Percentiles rank a stretch among this genome's conserved stretches.
phyloP scores from a whole-genome alignment of 1,140 invertebrate species.

The Whitmania pigra region DNA sequence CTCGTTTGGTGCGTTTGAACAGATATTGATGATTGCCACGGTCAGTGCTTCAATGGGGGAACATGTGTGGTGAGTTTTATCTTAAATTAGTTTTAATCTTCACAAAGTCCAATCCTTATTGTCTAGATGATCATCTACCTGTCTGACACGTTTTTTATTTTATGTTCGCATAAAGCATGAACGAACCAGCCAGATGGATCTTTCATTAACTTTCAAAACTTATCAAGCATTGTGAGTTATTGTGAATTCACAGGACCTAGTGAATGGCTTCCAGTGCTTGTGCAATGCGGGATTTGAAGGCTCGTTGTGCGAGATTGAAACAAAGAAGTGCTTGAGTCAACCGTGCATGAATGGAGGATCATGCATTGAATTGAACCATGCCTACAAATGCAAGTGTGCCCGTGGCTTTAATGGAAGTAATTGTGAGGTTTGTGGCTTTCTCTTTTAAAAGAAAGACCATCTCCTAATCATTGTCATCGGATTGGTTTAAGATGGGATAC shows the following conservation, averaged over 20 bases:
- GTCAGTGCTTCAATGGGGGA: conserved; percentile 41
- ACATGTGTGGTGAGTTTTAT: conserved; percentile 38
- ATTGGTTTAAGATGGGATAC: too few species aligned
- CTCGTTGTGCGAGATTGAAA: conserved; percentile 17
- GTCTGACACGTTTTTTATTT: too few species aligned
- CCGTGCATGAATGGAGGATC: conserved; percentile 41
- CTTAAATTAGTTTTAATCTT: background rate
- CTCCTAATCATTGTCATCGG: too few species aligned
- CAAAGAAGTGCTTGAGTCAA: conserved; percentile 48
- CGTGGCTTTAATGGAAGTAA: conserved; percentile 18
- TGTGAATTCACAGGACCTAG: conserved; percentile 19
- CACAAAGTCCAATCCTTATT: too few species aligned
- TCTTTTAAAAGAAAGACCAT: too few species aligned
- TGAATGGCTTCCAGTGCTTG: conserved; percentile 51
- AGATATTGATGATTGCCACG: conserved; percentile 39
- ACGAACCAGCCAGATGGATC: too few species aligned
- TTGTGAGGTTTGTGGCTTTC: conserved; percentile 19
- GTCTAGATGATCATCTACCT: too few species aligned
- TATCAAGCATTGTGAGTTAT: background rate
- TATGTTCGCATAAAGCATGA: too few species aligned
- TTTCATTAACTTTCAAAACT: too few species aligned
- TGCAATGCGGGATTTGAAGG: conserved; percentile 65
- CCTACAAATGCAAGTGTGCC: conserved; percentile 24
- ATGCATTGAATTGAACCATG: conserved; percentile 28
- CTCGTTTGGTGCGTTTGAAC: conserved; percentile 23